Base-by-base conservation (phyloP, 2,888 invertebrate species). In the Sepiola atlantica region DNA sequence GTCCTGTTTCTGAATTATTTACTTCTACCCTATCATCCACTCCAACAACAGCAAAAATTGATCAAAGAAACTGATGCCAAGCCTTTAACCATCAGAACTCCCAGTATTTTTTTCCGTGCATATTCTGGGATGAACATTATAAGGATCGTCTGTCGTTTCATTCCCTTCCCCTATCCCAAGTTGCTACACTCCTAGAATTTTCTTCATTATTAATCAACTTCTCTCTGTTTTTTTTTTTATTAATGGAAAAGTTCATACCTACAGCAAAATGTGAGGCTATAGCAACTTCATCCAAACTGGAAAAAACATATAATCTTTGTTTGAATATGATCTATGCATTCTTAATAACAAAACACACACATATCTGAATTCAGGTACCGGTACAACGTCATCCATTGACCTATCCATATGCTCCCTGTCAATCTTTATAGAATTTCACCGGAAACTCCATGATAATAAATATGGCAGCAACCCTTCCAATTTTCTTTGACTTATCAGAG, bases 261-360 rank as follows among this genome's bases (percentile, higher is more conserved):
- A 45, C 45, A 45, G 45, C 45, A n/a, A n/a, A n/a, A n/a, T n/a
- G n/a, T n/a, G n/a, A n/a, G 35, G 91, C 32, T n/a, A 90, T 24
- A 54, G 35, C 35, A 24, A 94, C 54, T 92, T 94, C 20, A 18
- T 92, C 57, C 24, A 92, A 55, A 54, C 91, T 94, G 28, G n/a
- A n/a, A n/a, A 24, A 24, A 24, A 61, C 10, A 61, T 6, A 24
- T 3, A 10, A 24, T 20, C 21, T 61, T 61, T 61, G 20, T 24
- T 20, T 0, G 8, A 45, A 45, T 45, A 45, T 45, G 45, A 45
- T 45, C 45, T 45, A 45, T 45, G 45, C 2, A 45, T 45, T 45
- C 45, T 45, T 45, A 4, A 45, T 45, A 45, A 45, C 45, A 45
- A 45, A 45, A 45, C 2, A 8, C 45, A 45, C 45, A 45, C 45